Base-by-base conservation (phyloP, 2,888 invertebrate genomes). In the Mantis religiosa region DNA sequence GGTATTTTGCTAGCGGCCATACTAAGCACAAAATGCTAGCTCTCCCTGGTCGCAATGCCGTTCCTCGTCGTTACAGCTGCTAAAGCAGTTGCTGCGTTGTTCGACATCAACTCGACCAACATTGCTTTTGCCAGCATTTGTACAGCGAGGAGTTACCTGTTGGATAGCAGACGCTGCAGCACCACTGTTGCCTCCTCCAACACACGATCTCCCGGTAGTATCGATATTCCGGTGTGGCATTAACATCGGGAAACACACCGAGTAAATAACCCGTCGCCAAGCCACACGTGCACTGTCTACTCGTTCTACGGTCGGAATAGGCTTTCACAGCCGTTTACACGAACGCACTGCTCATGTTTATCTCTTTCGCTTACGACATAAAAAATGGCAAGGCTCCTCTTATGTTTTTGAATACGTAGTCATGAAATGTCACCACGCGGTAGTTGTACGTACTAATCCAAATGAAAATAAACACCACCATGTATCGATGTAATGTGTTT, bases 1-100 rank as follows among this genome's bases (percentile, higher is more conserved):
- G 88, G 88, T 88, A 83, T 88, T 88, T 88, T 88, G 88, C 88
- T 88, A 88, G 88, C 83, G 84, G 88, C 88, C 88, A 88, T 88
- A 88, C 87, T 87, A 87, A 82, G 82, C 87, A 87, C 34, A 82
- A 87, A 87, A 87, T 87, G 87, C 87, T 87, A 87, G 87, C 87
- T 87, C 82, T 82, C 82, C 28, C 87, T 87, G 82, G 87, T 87
- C 82, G 34, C 87, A 82, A 82, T 87, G 54, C 54, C 54, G 87
- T 87, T 82, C 82, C 82, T 71, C 25, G 54, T 71, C 25, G 54
- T 71, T 71, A 71, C 54, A 71, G 54, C 54, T 71, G 54, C 54
- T 71, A 25, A 20, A 71, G 54, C 82, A 87, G 82, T 87, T 87
- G n/a, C n/a, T 87, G 87, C 82, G 81, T 82, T 87, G 87, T 87